These are phyloP conservation scores for Pollenia labialis DNA, from an alignment of 2,888 invertebrate genomes.

Conservation along the genomic window DNA sequence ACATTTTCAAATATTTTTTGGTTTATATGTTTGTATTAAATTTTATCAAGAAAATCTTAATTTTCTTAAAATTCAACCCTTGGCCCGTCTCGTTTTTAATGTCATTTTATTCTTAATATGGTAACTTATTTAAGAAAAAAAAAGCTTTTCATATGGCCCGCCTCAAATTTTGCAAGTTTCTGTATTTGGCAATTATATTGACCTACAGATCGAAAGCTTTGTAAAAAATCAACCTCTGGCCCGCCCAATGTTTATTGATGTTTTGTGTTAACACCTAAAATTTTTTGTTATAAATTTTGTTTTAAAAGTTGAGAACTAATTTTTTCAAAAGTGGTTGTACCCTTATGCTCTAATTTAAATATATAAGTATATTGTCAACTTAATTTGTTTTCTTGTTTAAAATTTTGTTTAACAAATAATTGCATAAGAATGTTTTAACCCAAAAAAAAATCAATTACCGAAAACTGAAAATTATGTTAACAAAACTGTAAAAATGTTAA, in stretches of 20 bases:
- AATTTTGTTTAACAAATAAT: slow-evolving; percentile 1
- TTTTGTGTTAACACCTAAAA: too few relatives aligned
- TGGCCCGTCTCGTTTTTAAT: neutral
- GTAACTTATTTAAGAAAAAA: neutral
- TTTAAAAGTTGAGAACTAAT: too few relatives aligned
- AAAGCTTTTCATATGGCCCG: neutral
- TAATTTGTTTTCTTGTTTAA: neutral
- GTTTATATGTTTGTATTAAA: too few relatives aligned
- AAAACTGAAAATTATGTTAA: neutral
- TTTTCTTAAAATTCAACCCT: neutral
- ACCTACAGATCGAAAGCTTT: too few relatives aligned
- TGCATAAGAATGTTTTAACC: neutral
- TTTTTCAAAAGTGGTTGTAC: too few relatives aligned
- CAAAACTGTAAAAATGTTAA: slow-evolving; percentile 27
- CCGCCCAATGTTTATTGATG: too few relatives aligned
- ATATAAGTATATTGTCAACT: neutral
- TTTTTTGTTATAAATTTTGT: too few relatives aligned
- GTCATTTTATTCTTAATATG: too few relatives aligned
- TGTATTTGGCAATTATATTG: too few relatives aligned
- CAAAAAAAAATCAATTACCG: neutral
- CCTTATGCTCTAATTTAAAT: neutral
- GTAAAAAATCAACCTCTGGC: too few relatives aligned
- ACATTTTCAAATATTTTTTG: too few relatives aligned
- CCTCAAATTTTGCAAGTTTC: neutral
- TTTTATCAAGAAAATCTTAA: neutral